Base-by-base conservation (phyloP, 1,140 invertebrate genomes). In the Nixonia krombeini region DNA sequence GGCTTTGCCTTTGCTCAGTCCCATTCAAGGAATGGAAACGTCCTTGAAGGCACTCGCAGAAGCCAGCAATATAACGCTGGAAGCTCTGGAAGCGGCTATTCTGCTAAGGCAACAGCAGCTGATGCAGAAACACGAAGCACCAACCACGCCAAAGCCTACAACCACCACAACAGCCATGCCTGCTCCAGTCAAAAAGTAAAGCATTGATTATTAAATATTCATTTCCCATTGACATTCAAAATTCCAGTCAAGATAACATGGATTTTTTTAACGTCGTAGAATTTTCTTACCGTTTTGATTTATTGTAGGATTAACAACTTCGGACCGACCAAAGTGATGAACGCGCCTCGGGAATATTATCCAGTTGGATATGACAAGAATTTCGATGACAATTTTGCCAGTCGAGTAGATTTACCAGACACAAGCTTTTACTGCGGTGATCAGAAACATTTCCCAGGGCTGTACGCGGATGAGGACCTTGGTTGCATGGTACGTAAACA, bases 401-500 rank as follows among this genome's bases (percentile, higher is more conserved):
- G 92, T 6, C 90, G 92, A 65, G 93, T 94, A 0, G 93, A 95
- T 68, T 80, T 95, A 4, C 93, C 93, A 0, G 91, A 93, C n/a
- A 96, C 94, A 0, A 91, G 87, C 35, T 96, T 96, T 81, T 90
- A 93, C 45, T 96, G 95, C 75, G 93, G 92, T 0, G 92, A 95
- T 68, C 93, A 95, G 67, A 94, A 95, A 74, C 93, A 94, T 78
- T 95, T 95, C 70, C 93, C 94, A 4, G 94, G 95, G 42, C 83
- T 96, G 0, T 96, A 96, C 66, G 94, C 93, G 0, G 94, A 96
- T 72, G 92, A 94, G 66, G 93, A 92, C 83, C 87, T 96, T n/a
- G 93, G 93, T 25, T 96, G 95, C 82, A 96, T 96, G 93, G 94
- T 96, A 81, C 87, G n/a, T n/a, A n/a, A n/a, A n/a, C n/a, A n/a